Evolutionary conservation across 1,140 invertebrate species (phyloP).

Genomic region (Drosophila nikananu): DNA sequence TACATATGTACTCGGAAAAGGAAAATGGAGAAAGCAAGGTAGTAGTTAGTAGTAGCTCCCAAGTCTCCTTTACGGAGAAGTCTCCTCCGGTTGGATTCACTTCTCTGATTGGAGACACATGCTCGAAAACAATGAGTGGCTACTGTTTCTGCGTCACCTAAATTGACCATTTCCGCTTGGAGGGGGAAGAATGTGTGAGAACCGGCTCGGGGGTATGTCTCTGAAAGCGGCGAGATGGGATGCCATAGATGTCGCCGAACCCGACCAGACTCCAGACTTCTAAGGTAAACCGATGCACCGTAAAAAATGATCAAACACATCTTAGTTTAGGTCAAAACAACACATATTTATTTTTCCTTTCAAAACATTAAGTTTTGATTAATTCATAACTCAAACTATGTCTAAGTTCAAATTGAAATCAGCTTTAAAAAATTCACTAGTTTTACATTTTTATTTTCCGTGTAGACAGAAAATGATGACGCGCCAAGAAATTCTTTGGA

Average conservation of each 20-base stretch:
- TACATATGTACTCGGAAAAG: not conserved
- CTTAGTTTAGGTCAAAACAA: not conserved
- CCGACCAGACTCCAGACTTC: slow-evolving; percentile 4
- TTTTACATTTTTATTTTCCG: not conserved
- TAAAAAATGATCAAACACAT: not conserved
- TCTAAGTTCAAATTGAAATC: not conserved
- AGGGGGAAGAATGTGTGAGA: slow-evolving; percentile 4
- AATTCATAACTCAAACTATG: not conserved
- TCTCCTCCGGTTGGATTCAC: slow-evolving; percentile 4
- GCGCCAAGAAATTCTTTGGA: slow-evolving; percentile 22
- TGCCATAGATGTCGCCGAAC: slow-evolving; percentile 45
- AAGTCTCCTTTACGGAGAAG: slow-evolving; percentile 15
- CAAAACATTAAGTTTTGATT: not conserved
- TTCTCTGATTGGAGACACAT: slow-evolving; percentile 31
- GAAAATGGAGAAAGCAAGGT: not conserved
- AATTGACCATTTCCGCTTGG: slow-evolving; percentile 72
- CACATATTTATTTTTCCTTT: too few species aligned
- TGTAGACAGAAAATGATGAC: slow-evolving; percentile 18
- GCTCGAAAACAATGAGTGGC: slow-evolving; percentile 61
- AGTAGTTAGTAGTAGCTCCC: not conserved
- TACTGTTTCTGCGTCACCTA: slow-evolving; percentile 57
- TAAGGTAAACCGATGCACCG: slow-evolving; percentile 21
- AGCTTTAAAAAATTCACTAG: too few species aligned
- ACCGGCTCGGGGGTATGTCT: not conserved
- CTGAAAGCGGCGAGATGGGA: not conserved